These are phyloP conservation scores for Tokudaia tokunoshimensis DNA, from an alignment of 2,797 vertebrate species.

Conservation along the genomic window DNA sequence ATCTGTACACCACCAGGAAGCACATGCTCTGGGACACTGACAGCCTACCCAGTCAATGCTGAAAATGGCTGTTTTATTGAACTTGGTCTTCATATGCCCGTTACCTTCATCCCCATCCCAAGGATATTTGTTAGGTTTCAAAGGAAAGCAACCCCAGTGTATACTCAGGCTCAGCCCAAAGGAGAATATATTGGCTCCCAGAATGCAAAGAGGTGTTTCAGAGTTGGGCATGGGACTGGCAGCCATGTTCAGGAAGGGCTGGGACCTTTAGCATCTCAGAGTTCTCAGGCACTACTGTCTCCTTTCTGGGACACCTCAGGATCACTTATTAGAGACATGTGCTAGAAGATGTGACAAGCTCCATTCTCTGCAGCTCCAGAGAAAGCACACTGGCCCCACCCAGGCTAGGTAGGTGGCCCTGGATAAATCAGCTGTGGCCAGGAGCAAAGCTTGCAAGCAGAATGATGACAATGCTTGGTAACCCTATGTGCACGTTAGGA, in stretches of 20 bases:
- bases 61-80: not conserved
- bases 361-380: not conserved
- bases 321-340: not conserved
- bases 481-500: not conserved
- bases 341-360: not conserved
- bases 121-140: not conserved
- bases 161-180: not conserved
- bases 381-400: not conserved
- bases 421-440: not conserved
- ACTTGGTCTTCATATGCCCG: not conserved
- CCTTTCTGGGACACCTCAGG: not conserved
- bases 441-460: not conserved
- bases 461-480: not conserved
- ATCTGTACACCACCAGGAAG: not conserved
- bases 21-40: not conserved
- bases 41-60: not conserved
- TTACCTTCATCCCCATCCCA: not conserved
- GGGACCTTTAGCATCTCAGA: accelerated
- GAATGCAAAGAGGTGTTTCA: not conserved
- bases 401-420: not conserved
- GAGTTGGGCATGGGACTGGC: not conserved
- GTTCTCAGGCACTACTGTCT: not conserved
- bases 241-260: not conserved
- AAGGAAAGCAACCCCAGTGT: not conserved
- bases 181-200: not conserved